Evolutionary conservation across 2,113 vertebrate species (phyloP).

Genomic region (Pleuronectes platessa): DNA sequence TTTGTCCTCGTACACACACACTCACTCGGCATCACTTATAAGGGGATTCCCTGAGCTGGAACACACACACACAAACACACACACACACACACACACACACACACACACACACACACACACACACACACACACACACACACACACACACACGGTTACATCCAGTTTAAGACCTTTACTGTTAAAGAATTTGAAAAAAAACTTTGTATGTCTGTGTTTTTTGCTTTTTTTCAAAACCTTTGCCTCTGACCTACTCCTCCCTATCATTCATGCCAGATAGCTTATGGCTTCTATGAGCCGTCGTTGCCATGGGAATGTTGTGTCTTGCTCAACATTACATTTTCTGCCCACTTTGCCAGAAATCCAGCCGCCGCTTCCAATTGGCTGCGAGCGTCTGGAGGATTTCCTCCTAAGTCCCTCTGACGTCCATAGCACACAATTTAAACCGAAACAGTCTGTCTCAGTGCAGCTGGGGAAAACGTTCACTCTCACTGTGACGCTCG

Average conservation of each 20-base stretch:
- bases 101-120: no score
- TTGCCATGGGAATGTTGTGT: conserved; percentile 66
- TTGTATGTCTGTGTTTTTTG: neutral
- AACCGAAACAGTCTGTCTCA: conserved; percentile 72
- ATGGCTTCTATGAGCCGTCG: conserved; percentile 53
- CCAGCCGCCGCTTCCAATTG: conserved; percentile 39
- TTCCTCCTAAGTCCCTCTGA: conserved; percentile 68
- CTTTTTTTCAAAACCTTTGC: neutral
- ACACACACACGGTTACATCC: conserved; percentile 11
- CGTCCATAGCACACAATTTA: conserved; percentile 66
- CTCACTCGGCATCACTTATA: neutral
- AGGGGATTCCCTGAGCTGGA: conserved; percentile 37
- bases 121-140: conserved; percentile 16
- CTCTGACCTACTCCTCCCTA: conserved; percentile 5
- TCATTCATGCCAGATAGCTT: conserved; percentile 48
- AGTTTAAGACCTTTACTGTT: conserved; percentile 25
- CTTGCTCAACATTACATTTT: conserved; percentile 60
- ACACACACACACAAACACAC: conserved; percentile 26
- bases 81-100: no score
- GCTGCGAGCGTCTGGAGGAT: conserved; percentile 56
- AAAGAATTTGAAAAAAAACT: neutral
- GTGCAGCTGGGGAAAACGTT: conserved; percentile 63
- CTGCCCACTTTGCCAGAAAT: conserved; percentile 64
- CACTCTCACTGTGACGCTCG: conserved; percentile 43
- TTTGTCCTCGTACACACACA: conserved; percentile 12